A percentile compares a stretch with the other conserved stretches of the same genome.
Conservation (phyloP, 2,888 invertebrate genomes). For the Andrena camellia region DNA sequence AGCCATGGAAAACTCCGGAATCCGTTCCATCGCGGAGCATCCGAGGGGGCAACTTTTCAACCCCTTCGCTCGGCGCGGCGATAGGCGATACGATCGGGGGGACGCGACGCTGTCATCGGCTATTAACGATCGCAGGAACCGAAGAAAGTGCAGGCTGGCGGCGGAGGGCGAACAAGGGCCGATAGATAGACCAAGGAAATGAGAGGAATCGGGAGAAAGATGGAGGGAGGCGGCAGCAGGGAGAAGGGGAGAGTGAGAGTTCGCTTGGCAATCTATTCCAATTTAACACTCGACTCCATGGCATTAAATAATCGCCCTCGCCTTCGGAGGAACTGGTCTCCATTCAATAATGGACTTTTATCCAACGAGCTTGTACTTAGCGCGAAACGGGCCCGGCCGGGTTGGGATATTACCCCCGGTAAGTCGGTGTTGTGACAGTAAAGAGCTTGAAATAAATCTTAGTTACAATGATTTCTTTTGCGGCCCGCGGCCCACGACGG, state of each 20-base stretch:
- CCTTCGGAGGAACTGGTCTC: slow-evolving; percentile 79
- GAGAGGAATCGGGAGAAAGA: slow-evolving; percentile 11
- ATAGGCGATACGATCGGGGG: slow-evolving; percentile 40
- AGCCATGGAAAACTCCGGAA: slow-evolving; percentile 14
- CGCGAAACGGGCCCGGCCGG: slow-evolving; percentile 69
- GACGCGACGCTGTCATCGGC: slow-evolving; percentile 38
- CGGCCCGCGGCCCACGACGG: slow-evolving; percentile 78
- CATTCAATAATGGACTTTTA: slow-evolving; percentile 82
- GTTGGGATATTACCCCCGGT: slow-evolving; percentile 74
- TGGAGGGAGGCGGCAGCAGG: background rate
- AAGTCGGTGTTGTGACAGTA: slow-evolving; percentile 82
- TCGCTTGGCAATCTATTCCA: slow-evolving; percentile 80
- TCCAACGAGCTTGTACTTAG: slow-evolving; percentile 78
- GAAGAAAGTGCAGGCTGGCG: slow-evolving; percentile 12
- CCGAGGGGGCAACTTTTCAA: slow-evolving; percentile 45
- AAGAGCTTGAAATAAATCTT: slow-evolving; percentile 83
- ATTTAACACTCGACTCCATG: slow-evolving; percentile 81
- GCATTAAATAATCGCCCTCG: slow-evolving; percentile 82
- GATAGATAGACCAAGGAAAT: background rate
- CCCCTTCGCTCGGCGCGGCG: slow-evolving; percentile 4
- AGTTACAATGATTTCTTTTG: slow-evolving; percentile 82
- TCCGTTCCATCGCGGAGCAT: slow-evolving; percentile 29
- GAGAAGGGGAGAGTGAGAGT: slow-evolving; percentile 38
- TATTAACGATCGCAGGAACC: slow-evolving; percentile 56
- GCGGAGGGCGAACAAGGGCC: background rate